Conservation (phyloP, 2,888 invertebrate genomes). For the Pyralis farinalis region DNA sequence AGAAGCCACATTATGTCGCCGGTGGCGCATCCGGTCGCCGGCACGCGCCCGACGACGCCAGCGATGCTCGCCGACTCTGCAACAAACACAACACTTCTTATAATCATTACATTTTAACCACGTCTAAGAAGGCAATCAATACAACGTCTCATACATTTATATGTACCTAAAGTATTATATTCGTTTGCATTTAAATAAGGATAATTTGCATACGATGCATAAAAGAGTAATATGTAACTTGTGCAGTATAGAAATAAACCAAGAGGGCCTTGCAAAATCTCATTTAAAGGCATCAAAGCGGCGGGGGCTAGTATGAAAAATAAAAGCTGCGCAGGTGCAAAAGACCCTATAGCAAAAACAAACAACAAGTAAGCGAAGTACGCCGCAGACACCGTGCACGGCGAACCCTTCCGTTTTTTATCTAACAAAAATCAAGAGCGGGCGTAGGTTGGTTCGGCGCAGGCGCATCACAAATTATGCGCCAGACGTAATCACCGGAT, state of each 20-base stretch:
- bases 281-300: constrained; percentile 41
- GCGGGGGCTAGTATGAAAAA: constrained; percentile 45
- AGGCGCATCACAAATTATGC: constrained; percentile 76
- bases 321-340: constrained; percentile 71
- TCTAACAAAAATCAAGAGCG: constrained; percentile 72
- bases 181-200: constrained; percentile 17
- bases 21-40: constrained; percentile 78
- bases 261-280: constrained; percentile 41
- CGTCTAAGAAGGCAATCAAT: constrained; percentile 7
- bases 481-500: constrained; percentile 75
- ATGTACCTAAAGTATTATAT: constrained; percentile 1
- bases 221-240: constrained; percentile 26
- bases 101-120: constrained; percentile 10
- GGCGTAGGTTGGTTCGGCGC: constrained; percentile 50
- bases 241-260: constrained; percentile 35
- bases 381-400: constrained; percentile 34
- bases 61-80: constrained; percentile 55
- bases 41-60: constrained; percentile 72
- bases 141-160: not conserved
- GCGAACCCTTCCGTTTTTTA: constrained; percentile 63
- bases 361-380: constrained; percentile 51
- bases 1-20: constrained; percentile 86
- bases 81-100: constrained; percentile 29
- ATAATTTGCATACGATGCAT: constrained; percentile 29
- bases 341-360: constrained; percentile 59